Conservation (phyloP, 1,140 invertebrate species). For the Pachyrhynchus sulphureomaculatus region DNA sequence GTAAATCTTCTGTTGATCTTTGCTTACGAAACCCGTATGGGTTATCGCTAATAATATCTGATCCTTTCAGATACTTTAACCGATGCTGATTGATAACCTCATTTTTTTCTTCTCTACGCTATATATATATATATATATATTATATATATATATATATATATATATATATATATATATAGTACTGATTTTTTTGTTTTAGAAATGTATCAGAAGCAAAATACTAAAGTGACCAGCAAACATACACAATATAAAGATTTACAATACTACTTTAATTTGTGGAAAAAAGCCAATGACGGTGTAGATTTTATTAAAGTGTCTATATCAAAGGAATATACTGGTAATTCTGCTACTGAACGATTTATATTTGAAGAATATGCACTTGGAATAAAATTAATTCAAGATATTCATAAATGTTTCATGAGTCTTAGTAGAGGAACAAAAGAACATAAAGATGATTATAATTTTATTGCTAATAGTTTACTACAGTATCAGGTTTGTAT, state of each 20-base stretch:
- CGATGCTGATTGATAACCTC: too few species aligned
- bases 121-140: too few species aligned
- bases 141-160: too few species aligned
- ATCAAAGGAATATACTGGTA: slow-evolving; percentile 42
- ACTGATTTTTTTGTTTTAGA: too few species aligned
- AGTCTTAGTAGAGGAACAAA: slow-evolving; percentile 64
- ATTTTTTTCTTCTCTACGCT: too few species aligned
- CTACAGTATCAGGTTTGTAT: slow-evolving; percentile 59
- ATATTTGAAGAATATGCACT: slow-evolving; percentile 59
- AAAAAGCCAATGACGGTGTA: slow-evolving; percentile 63
- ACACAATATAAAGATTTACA: slow-evolving; percentile 57
- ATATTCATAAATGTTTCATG: slow-evolving; percentile 60
- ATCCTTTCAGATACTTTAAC: too few species aligned
- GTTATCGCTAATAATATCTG: too few species aligned
- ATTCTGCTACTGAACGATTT: slow-evolving; percentile 57
- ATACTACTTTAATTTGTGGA: slow-evolving; percentile 74
- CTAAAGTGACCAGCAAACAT: background rate
- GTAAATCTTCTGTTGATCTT: too few species aligned
- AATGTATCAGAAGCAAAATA: slow-evolving; percentile 36
- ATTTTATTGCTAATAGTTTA: slow-evolving; percentile 57
- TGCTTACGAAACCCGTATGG: too few species aligned
- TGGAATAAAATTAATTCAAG: slow-evolving; percentile 54
- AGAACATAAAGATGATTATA: slow-evolving; percentile 57
- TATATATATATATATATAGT: too few species aligned
- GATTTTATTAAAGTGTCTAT: slow-evolving; percentile 49